Percentiles rank a stretch among this genome's conserved stretches.
Evolutionary conservation across 2,888 invertebrate species (phyloP).

Genomic region (Pecten maximus): DNA sequence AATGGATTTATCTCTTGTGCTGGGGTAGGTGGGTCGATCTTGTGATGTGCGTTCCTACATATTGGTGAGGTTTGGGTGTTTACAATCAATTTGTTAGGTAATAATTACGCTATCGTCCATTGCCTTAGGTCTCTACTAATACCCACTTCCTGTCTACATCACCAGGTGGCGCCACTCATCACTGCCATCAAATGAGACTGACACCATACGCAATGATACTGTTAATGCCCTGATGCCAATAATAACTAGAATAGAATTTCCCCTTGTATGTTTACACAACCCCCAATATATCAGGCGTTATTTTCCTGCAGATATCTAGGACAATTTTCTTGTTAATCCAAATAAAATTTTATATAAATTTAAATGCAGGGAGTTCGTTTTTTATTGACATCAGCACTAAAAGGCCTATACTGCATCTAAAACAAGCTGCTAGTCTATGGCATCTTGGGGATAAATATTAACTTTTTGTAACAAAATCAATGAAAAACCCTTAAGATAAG

Average conservation of each 20-base stretch:
- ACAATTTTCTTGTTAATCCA: background rate
- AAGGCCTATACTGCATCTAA: background rate
- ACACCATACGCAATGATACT: background rate
- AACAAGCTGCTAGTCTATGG: background rate
- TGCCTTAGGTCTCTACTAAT: background rate
- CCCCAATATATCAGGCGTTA: background rate
- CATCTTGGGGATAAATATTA: background rate
- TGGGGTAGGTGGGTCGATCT: constrained; percentile 19
- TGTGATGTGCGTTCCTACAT: background rate
- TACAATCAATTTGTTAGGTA: background rate
- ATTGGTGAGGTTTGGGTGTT: constrained; percentile 15
- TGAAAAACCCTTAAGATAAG: background rate
- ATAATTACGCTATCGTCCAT: background rate
- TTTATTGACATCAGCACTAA: background rate
- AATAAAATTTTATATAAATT: background rate
- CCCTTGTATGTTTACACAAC: background rate
- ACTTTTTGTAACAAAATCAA: background rate
- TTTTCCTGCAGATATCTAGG: background rate
- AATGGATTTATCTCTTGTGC: background rate
- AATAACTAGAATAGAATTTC: background rate
- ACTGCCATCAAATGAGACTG: background rate
- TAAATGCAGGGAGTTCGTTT: background rate
- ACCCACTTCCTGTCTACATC: constrained; percentile 10
- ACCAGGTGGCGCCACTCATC: background rate
- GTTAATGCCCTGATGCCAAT: background rate